phyloP scores from a whole-genome alignment of 1,140 invertebrate genomes.

The Agraylea sexmaculata region DNA sequence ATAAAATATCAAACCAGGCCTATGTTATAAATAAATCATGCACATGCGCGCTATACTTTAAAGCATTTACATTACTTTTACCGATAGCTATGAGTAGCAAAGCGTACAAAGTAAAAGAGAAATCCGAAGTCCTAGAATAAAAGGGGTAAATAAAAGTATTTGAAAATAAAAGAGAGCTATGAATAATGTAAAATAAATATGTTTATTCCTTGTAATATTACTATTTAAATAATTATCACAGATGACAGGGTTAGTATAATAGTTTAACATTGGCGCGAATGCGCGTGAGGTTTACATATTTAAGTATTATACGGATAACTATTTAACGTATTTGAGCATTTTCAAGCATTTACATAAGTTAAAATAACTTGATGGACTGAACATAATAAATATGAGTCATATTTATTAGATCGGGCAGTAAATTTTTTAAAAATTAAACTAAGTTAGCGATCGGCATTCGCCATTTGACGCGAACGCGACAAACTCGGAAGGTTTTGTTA shows the following conservation, averaged over 20 bases:
- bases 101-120: not conserved
- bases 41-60: not conserved
- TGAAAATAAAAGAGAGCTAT: not conserved
- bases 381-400: not conserved
- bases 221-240: conserved; percentile 23
- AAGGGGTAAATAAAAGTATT: not conserved
- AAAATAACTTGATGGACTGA: not conserved
- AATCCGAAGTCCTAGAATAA: not conserved
- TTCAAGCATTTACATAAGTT: not conserved
- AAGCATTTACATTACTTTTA: too few relatives aligned
- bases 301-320: conserved; percentile 6
- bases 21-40: not conserved
- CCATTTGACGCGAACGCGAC: conserved; percentile 2
- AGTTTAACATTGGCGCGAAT: too few relatives aligned
- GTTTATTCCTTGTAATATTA: conserved; percentile 19
- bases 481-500: too few relatives aligned
- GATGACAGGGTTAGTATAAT: conserved; percentile 19
- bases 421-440: not conserved
- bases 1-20: not conserved
- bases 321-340: conserved; percentile 2
- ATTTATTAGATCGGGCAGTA: not conserved
- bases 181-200: conserved; percentile 20
- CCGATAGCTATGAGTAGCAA: not conserved
- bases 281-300: too few relatives aligned
- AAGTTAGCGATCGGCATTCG: conserved; percentile 1